Conservation (phyloP, 92 coral and sea anemone genomes). For the Epizoanthus ramosus region DNA sequence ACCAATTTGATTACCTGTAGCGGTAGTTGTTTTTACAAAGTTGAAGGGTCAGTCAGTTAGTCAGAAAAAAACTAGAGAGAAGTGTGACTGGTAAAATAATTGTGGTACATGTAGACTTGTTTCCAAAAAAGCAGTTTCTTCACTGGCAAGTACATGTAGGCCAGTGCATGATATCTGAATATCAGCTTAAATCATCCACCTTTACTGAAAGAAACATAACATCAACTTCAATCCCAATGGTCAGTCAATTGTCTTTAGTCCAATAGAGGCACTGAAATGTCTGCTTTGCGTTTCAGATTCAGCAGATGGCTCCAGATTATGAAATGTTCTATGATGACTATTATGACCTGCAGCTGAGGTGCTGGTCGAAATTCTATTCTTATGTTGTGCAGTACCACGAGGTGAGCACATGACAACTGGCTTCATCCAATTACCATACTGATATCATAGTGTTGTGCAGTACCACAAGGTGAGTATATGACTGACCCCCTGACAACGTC, state of each 20-base stretch:
- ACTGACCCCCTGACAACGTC: neutral
- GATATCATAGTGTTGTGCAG: constrained; percentile 74
- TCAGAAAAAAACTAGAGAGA: too few relatives aligned
- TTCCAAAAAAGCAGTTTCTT: too few relatives aligned
- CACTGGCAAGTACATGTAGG: too few relatives aligned
- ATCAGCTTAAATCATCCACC: too few relatives aligned
- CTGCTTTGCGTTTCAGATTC: constrained; percentile 62
- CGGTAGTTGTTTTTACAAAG: too few relatives aligned
- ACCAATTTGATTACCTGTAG: too few relatives aligned
- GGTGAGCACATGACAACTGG: constrained; percentile 39
- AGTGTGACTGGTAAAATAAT: too few relatives aligned
- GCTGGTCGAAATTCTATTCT: constrained; percentile 92
- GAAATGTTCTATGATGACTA: constrained; percentile 90
- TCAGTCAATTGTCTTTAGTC: neutral
- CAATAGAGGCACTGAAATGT: neutral
- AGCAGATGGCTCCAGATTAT: constrained; percentile 84
- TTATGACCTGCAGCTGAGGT: constrained; percentile 88
- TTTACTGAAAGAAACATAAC: too few relatives aligned
- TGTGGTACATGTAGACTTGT: too few relatives aligned
- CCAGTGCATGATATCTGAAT: too few relatives aligned
- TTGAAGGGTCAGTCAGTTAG: too few relatives aligned
- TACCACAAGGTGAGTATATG: constrained; percentile 78
- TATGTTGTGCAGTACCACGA: constrained; percentile 96
- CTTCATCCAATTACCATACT: neutral
- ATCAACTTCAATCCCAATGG: neutral